Percentiles rank a stretch among this genome's conserved stretches.
phyloP scores from a whole-genome alignment of 2,113 vertebrate species.

The Neogale vison region DNA sequence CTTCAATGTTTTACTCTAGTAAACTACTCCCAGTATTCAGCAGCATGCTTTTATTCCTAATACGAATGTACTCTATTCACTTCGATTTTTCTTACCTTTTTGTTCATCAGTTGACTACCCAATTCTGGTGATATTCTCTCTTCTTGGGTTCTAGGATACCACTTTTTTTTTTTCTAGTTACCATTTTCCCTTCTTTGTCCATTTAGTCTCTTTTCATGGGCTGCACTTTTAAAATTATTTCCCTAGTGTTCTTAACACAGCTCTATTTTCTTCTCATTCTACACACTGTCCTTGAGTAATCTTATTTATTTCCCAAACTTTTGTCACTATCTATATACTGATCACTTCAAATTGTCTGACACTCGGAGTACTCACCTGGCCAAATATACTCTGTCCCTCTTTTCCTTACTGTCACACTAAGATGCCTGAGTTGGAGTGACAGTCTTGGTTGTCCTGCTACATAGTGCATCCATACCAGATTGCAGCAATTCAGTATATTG shows the following conservation, averaged over 20 bases:
- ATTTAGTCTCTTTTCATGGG: background rate
- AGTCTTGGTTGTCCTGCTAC: background rate
- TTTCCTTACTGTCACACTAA: background rate
- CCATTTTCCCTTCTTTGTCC: background rate
- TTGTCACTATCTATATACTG: background rate
- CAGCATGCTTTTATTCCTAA: background rate
- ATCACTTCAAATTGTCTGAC: background rate
- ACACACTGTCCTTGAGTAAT: background rate
- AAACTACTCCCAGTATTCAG: background rate
- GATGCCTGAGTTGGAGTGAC: background rate
- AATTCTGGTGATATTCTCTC: background rate
- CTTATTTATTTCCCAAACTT: background rate
- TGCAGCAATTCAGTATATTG: background rate
- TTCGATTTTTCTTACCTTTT: background rate
- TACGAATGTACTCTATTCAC: background rate
- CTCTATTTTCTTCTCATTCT: background rate
- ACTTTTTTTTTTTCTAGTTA: background rate
- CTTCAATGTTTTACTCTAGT: background rate
- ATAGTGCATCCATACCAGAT: background rate
- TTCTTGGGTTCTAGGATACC: background rate
- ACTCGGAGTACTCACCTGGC: background rate
- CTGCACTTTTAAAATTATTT: background rate
- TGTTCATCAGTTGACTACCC: background rate
- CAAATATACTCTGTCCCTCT: background rate
- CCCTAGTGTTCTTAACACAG: background rate